Evolutionary conservation across 2,888 invertebrate species (phyloP).

Genomic region (Craniophora ligustri): DNA sequence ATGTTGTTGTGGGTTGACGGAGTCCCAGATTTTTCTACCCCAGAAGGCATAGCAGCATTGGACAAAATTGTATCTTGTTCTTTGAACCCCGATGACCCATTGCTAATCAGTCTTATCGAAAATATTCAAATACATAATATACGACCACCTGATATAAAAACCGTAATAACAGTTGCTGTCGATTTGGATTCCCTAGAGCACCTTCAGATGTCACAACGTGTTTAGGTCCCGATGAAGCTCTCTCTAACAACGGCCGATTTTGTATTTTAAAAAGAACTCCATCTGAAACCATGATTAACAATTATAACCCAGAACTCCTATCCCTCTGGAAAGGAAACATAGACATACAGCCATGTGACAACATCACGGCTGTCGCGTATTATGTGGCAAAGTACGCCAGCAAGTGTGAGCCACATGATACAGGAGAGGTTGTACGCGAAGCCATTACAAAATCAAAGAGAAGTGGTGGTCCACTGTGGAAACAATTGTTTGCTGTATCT

Average conservation of each 20-base stretch:
- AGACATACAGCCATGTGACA: constrained; percentile 14
- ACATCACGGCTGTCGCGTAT: constrained; percentile 2
- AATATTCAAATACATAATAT: constrained; percentile 51
- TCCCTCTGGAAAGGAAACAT: constrained; percentile 5
- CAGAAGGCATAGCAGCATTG: too few relatives aligned
- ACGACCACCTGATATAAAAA: constrained; percentile 49
- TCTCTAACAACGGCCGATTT: constrained; percentile 7
- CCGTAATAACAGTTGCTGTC: background rate
- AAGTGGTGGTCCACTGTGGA: background rate
- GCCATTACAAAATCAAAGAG: background rate
- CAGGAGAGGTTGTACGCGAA: background rate
- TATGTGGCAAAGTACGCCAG: constrained; percentile 4
- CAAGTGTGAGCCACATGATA: background rate
- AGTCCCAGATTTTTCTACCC: too few relatives aligned
- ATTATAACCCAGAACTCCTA: background rate
- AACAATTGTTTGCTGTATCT: background rate
- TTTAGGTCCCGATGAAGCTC: constrained; percentile 2
- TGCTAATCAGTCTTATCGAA: too few relatives aligned
- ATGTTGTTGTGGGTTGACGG: too few relatives aligned
- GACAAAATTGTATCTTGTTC: too few relatives aligned
- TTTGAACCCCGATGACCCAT: too few relatives aligned
- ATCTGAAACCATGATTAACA: constrained; percentile 12
- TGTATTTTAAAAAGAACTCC: constrained; percentile 1
- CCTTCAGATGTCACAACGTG: background rate
- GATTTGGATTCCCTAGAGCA: background rate